Evolutionary conservation across 1,140 invertebrate species (phyloP), one percentile per base, ranked within the genome.

Genomic region (Drosophila arawakana): DNA sequence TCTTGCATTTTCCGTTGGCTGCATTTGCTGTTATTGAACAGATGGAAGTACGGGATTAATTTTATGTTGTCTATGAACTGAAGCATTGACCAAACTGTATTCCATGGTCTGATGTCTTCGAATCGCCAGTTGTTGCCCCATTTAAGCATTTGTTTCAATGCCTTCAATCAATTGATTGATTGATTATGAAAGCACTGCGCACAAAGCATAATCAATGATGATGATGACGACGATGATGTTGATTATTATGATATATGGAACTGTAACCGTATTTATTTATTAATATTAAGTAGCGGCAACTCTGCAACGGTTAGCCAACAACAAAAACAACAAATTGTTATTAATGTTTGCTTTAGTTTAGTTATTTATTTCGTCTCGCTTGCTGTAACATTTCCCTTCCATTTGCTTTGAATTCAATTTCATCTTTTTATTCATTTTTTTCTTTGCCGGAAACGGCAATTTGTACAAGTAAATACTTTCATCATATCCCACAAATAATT

Each of bases 241-340:
- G 15, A 69, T 65, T 21, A 57, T 74, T 59, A 75, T 79, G 57
- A 76, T 68, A 62, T 50, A 69, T 79, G 52, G 52, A 76, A 82
- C 80, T 67, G 80, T 78, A 75, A 70, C 52, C 75, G 63, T 83
- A 62, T 72, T 76, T 80, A 83, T 83, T 76, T 82, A 79, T 82
- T 71, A 76, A 71, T 69, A 72, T 76, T 66, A 67, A 79, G 79
- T 79, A 77, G 61, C 80, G 54, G 70, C 60, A 78, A 55, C 61
- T 47, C 63, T 35, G 18, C 21, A 15, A 50, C 21, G 47, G 49
- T 34, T 21, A 55, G 30, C 52, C 30, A 37, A 55, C 7, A 18
- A 35, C 52, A 71, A 71, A 35, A 60, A 46, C 66, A 47, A 54
- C 21, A 52, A 62, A 70, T 69, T 61, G 34, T 62, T 69, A 69